Evolutionary conservation across 1,140 invertebrate genomes (phyloP).

Genomic region (Drosophila pruinosa): DNA sequence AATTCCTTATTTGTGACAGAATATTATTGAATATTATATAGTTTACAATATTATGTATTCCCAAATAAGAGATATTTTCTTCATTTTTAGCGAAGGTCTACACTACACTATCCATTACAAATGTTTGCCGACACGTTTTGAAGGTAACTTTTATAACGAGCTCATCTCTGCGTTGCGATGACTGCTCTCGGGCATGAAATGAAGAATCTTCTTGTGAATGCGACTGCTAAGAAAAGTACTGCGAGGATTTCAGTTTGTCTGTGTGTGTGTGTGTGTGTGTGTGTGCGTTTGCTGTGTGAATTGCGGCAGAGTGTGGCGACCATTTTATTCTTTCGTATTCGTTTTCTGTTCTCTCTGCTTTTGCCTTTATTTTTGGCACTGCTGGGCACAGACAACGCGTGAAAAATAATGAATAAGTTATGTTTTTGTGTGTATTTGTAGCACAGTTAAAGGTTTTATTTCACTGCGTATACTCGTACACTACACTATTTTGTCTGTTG

Average conservation of each 20-base stretch:
- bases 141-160: slow-evolving; percentile 31
- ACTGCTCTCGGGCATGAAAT: slow-evolving; percentile 39
- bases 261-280: slow-evolving; percentile 10
- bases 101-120: too few relatives aligned
- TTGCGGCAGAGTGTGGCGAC: slow-evolving; percentile 31
- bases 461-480: slow-evolving; percentile 5
- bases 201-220: slow-evolving; percentile 35
- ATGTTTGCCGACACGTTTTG: not conserved
- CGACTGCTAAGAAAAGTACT: slow-evolving; percentile 25
- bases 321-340: slow-evolving; percentile 26
- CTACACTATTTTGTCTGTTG: slow-evolving; percentile 30
- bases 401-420: slow-evolving; percentile 73
- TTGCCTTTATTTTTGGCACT: slow-evolving; percentile 24
- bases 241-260: slow-evolving; percentile 31
- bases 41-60: too few relatives aligned
- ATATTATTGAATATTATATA: too few relatives aligned
- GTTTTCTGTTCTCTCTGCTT: slow-evolving; percentile 1
- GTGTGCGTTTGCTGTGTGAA: slow-evolving; percentile 19
- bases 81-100: too few relatives aligned
- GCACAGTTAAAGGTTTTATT: slow-evolving; percentile 57
- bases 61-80: too few relatives aligned
- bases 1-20: too few relatives aligned
- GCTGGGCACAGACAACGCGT: slow-evolving; percentile 42
- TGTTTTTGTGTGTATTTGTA: slow-evolving; percentile 39
- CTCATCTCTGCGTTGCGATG: slow-evolving; percentile 14